A percentile compares a stretch with the other conserved stretches of the same genome.
Conservation (phyloP, 2,888 invertebrate genomes). For the Tipula unca region DNA sequence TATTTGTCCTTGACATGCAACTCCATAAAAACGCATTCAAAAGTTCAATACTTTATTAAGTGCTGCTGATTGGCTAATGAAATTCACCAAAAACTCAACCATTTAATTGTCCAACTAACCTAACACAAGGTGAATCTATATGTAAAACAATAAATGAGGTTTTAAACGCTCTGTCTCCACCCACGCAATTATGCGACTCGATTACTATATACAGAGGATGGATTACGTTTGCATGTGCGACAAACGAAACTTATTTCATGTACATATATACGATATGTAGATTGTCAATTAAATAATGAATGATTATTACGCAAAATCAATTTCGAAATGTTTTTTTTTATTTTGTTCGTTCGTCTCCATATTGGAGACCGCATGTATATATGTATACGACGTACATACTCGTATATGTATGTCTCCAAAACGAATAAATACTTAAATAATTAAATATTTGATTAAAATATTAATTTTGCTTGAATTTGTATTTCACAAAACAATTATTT, state of each 20-base stretch:
- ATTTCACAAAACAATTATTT: neutral
- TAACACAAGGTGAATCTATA: neutral
- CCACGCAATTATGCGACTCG: neutral
- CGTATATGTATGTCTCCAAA: neutral
- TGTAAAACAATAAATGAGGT: neutral
- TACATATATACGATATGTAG: neutral
- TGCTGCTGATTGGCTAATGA: neutral
- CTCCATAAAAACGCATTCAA: neutral
- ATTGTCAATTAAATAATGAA: neutral
- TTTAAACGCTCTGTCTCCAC: neutral
- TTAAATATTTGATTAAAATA: constrained; percentile 8
- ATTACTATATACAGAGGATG: neutral
- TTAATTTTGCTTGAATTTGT: neutral
- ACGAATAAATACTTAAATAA: neutral
- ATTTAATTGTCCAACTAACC: neutral
- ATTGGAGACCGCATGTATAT: neutral
- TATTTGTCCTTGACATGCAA: neutral
- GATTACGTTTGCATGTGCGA: neutral
- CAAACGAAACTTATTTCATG: neutral
- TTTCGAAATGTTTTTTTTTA: neutral
- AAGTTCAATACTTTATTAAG: neutral
- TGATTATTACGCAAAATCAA: neutral
- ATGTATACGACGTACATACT: neutral
- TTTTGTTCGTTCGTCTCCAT: neutral
- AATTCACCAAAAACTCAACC: neutral